Evolutionary conservation across 1,140 invertebrate genomes (phyloP).

Genomic region (Polypedilum vanderplanki): DNA sequence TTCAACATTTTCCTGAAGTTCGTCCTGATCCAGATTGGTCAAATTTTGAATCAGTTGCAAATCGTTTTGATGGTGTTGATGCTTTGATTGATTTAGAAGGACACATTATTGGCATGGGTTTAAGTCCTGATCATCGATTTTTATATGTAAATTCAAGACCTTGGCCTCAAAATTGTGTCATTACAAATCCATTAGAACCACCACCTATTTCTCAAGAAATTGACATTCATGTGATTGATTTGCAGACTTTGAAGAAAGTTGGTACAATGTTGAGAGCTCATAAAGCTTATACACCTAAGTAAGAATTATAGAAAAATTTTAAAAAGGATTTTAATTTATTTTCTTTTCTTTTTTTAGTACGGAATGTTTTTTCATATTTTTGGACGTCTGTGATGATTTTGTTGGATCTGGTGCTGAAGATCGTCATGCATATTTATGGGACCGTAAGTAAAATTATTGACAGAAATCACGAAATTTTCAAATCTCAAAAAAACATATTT

Average conservation of each 20-base stretch:
- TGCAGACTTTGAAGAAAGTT: slow-evolving; percentile 68
- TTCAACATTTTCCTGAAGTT: slow-evolving; percentile 34
- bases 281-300: slow-evolving; percentile 75
- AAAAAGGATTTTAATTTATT: too few species aligned
- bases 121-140: slow-evolving; percentile 80
- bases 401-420: slow-evolving; percentile 83
- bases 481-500: background rate
- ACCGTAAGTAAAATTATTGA: slow-evolving; percentile 44
- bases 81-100: slow-evolving; percentile 80
- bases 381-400: slow-evolving; percentile 78
- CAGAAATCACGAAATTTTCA: background rate
- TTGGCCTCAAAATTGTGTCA: slow-evolving; percentile 73
- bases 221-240: slow-evolving; percentile 83
- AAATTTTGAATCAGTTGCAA: slow-evolving; percentile 60
- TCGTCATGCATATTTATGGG: slow-evolving; percentile 78
- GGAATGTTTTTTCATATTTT: slow-evolving; percentile 84
- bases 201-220: slow-evolving; percentile 88
- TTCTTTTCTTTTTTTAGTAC: slow-evolving; percentile 42
- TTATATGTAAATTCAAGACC: slow-evolving; percentile 81
- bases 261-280: slow-evolving; percentile 78
- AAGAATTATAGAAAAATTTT: too few species aligned
- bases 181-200: slow-evolving; percentile 70
- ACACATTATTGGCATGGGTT: slow-evolving; percentile 82
- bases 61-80: slow-evolving; percentile 72
- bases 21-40: slow-evolving; percentile 57